Evolutionary conservation across 2,888 invertebrate genomes (phyloP).

Genomic region (Venusia cambrica): DNA sequence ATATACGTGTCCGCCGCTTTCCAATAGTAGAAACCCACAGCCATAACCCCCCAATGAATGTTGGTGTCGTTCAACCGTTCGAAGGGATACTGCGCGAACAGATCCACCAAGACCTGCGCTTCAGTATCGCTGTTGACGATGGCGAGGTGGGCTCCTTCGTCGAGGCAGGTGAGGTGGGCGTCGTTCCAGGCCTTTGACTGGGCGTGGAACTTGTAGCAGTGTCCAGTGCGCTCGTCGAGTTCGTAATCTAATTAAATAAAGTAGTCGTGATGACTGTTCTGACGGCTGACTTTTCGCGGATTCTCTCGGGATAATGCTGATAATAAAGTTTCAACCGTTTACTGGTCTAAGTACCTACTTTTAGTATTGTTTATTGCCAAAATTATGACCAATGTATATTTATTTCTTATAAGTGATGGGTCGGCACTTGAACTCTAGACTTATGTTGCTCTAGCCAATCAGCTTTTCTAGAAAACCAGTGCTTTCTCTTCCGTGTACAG

Average conservation of each 20-base stretch:
- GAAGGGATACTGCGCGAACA: conserved; percentile 5
- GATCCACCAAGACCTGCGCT: conserved; percentile 4
- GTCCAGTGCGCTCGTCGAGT: conserved; percentile 3
- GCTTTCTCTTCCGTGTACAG: too few species aligned
- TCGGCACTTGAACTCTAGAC: too few species aligned
- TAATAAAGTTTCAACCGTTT: too few species aligned
- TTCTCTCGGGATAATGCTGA: too few species aligned
- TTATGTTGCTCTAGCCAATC: too few species aligned
- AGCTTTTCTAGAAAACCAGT: too few species aligned
- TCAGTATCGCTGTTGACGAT: conserved; percentile 8
- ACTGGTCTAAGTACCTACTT: too few species aligned
- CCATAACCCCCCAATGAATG: neutral
- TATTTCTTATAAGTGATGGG: too few species aligned
- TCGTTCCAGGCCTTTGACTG: conserved; percentile 2
- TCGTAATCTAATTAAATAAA: conserved; percentile 1
- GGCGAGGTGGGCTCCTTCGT: conserved; percentile 8
- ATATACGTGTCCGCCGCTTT: conserved; percentile 8
- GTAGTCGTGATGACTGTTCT: too few species aligned
- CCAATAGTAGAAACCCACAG: conserved; percentile 16
- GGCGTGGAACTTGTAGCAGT: conserved; percentile 13
- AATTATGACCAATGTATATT: too few species aligned
- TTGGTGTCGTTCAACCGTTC: neutral
- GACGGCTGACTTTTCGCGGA: too few species aligned
- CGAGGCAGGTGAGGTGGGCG: conserved; percentile 5
- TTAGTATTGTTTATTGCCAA: too few species aligned